Conservation (phyloP, 2,113 vertebrate species). For the Malaclemys terrapin region DNA sequence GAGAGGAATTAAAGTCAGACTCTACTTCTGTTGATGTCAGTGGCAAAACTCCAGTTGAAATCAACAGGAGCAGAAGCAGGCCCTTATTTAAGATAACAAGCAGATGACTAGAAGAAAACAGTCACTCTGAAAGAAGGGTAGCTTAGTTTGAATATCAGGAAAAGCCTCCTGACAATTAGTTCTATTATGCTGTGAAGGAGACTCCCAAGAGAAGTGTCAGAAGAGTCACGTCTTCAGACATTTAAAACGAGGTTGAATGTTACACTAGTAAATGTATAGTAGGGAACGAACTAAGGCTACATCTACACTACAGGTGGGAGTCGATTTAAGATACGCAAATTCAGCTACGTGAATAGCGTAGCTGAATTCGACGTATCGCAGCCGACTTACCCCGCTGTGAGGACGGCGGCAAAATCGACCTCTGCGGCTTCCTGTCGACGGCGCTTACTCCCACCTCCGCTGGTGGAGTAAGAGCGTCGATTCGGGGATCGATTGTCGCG, state of each 20-base stretch:
- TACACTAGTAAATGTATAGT: not conserved
- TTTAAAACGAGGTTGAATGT: not conserved
- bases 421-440: too few species aligned
- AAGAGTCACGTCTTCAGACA: not conserved
- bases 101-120: not conserved
- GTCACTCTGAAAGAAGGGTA: not conserved
- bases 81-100: not conserved
- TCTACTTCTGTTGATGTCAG: rapidly evolving
- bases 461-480: too few species aligned
- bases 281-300: not conserved
- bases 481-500: too few species aligned
- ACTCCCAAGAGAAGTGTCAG: not conserved
- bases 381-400: too few species aligned
- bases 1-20: not conserved
- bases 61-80: not conserved
- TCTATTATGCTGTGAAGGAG: not conserved
- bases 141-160: not conserved
- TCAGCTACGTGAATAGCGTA: too few species aligned
- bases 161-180: not conserved
- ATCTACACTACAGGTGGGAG: too few species aligned
- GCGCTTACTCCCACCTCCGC: too few species aligned
- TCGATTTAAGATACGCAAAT: too few species aligned
- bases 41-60: not conserved
- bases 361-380: too few species aligned
- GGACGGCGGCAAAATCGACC: too few species aligned